A percentile compares a stretch with the other conserved stretches of the same genome.
Evolutionary conservation across 1,140 invertebrate genomes (phyloP).

Genomic region (Nephotettix cincticeps): DNA sequence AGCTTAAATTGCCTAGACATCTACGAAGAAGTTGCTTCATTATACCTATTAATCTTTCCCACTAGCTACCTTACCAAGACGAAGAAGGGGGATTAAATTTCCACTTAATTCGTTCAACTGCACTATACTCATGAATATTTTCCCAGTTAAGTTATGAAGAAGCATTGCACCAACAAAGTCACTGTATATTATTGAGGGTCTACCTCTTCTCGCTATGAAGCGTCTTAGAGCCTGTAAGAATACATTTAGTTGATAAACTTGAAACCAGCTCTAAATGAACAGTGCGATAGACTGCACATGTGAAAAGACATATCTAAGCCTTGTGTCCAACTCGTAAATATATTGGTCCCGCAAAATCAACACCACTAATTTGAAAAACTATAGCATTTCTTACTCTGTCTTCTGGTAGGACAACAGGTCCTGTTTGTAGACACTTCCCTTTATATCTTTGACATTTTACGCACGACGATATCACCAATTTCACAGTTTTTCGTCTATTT

Average conservation of each 20-base stretch:
- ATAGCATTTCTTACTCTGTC: background rate
- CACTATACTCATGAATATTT: background rate
- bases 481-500: background rate
- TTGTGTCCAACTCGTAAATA: constrained; percentile 33
- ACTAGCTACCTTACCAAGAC: no score
- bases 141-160: background rate
- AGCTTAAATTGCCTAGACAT: constrained; percentile 12
- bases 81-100: no score
- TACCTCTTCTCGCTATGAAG: constrained; percentile 43
- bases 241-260: constrained; percentile 39
- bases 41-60: no score
- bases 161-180: constrained; percentile 37
- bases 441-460: background rate
- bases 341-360: background rate
- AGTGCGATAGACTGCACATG: constrained; percentile 44
- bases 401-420: background rate
- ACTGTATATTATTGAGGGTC: constrained; percentile 44
- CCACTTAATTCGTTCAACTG: background rate
- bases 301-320: constrained; percentile 44
- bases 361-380: background rate
- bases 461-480: background rate
- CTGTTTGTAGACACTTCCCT: background rate
- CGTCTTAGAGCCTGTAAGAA: no score
- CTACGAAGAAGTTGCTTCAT: constrained; percentile 24
- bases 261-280: constrained; percentile 45